Conservation (phyloP, 2,113 vertebrate species). For the Telmatochromis sp. region DNA sequence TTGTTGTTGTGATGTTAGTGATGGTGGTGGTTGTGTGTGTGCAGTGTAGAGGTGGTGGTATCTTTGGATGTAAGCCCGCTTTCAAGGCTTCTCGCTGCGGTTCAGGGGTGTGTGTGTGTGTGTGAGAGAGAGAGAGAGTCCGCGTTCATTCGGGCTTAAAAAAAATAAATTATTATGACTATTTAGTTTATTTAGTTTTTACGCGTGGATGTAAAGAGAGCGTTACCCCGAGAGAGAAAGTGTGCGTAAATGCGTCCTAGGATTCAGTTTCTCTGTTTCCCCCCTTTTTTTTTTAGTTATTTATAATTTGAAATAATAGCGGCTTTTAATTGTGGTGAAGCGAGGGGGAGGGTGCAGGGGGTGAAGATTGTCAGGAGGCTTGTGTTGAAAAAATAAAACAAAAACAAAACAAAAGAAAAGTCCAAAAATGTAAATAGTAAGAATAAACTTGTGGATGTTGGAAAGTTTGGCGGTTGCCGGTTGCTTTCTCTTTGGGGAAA, state of each 20-base stretch:
- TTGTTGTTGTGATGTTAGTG: background rate
- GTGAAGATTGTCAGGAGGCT: background rate
- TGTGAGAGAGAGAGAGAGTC: background rate
- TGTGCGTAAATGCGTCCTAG: slow-evolving; percentile 6
- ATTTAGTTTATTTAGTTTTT: background rate
- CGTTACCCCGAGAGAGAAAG: background rate
- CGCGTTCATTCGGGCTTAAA: slow-evolving; percentile 13
- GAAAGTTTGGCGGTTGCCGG: slow-evolving; percentile 57
- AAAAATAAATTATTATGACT: background rate
- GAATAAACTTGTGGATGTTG: slow-evolving; percentile 37
- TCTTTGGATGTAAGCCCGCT: slow-evolving; percentile 10
- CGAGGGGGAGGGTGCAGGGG: background rate
- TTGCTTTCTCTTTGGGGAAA: background rate
- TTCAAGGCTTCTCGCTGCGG: slow-evolving; percentile 20
- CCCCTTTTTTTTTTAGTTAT: background rate
- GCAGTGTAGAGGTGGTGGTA: background rate
- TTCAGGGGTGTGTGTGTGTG: background rate
- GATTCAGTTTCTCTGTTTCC: background rate
- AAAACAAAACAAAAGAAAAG: background rate
- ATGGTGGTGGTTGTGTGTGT: background rate
- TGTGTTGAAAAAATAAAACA: background rate
- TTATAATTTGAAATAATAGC: background rate
- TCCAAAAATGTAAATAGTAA: background rate
- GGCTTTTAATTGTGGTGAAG: background rate
- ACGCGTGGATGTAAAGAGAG: slow-evolving; percentile 7